Conservation (phyloP, 2,113 vertebrate species). For the Oreocharis arfaki region DNA sequence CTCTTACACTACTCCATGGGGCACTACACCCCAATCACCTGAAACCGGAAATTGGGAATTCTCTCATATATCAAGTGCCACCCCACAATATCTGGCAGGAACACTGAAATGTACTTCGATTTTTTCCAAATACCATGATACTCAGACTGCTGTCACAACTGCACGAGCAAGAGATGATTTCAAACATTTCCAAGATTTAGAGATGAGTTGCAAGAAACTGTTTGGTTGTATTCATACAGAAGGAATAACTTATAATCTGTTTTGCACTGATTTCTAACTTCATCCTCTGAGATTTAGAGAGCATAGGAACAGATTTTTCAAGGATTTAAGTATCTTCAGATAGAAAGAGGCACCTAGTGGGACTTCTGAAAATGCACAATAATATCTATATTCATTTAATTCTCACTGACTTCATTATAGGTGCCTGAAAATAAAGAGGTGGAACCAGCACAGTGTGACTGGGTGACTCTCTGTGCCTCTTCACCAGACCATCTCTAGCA, state of each 20-base stretch:
- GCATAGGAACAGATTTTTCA: background rate
- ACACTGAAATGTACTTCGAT: background rate
- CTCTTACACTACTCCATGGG: background rate
- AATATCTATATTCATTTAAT: background rate
- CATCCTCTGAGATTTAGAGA: background rate
- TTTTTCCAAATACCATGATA: background rate
- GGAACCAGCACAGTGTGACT: background rate
- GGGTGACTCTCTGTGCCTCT: background rate
- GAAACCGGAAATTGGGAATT: background rate
- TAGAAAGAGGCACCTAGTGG: background rate
- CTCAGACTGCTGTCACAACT: background rate
- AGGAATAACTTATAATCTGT: background rate
- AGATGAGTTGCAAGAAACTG: background rate
- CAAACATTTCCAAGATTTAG: background rate
- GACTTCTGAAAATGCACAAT: background rate
- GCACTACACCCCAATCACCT: background rate
- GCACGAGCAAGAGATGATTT: background rate
- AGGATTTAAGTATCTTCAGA: background rate
- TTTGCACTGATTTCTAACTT: background rate
- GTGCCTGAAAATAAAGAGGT: background rate
- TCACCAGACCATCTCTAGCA: slow-evolving; percentile 9
- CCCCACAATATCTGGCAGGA: background rate
- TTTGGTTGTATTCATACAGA: background rate
- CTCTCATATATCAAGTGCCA: background rate
- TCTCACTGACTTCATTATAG: background rate